phyloP scores from a whole-genome alignment of 2,113 vertebrate species.

The Nothobranchius furzeri region DNA sequence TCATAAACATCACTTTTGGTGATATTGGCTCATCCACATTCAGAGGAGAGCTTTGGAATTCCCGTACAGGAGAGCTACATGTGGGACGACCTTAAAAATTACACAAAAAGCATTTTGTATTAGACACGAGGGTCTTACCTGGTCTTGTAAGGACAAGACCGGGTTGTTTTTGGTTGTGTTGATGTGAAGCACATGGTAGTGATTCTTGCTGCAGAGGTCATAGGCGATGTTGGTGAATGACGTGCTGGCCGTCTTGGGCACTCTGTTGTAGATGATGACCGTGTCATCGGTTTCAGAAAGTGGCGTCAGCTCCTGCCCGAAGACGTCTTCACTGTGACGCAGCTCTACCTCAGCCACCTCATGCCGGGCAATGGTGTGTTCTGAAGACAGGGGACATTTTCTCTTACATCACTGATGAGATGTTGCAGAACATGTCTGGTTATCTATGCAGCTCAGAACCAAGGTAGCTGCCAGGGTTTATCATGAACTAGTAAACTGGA shows the following conservation, averaged over 20 bases:
- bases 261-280: slow-evolving; percentile 94
- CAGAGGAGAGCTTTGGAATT: too few relatives aligned
- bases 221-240: slow-evolving; percentile 83
- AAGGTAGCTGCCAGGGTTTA: neutral
- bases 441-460: neutral
- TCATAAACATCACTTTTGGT: too few relatives aligned
- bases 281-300: slow-evolving; percentile 83
- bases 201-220: slow-evolving; percentile 70
- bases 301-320: slow-evolving; percentile 64
- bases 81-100: neutral
- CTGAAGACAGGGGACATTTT: slow-evolving; percentile 61
- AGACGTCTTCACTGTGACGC: slow-evolving; percentile 82
- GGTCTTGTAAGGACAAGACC: slow-evolving; percentile 72
- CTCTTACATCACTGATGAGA: neutral
- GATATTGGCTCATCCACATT: too few relatives aligned
- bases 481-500: neutral
- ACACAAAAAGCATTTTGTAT: too few relatives aligned
- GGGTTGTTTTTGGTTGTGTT: slow-evolving; percentile 76
- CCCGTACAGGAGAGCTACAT: neutral
- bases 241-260: slow-evolving; percentile 93
- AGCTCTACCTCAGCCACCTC: slow-evolving; percentile 92
- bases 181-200: slow-evolving; percentile 74
- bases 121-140: slow-evolving; percentile 43
- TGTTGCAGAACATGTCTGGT: neutral
- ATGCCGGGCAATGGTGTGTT: slow-evolving; percentile 90